A percentile compares a stretch with the other conserved stretches of the same genome.
These are phyloP conservation scores for Lithobates sylvaticus DNA, from an alignment of 2,797 vertebrate species.

Conservation along the genomic window DNA sequence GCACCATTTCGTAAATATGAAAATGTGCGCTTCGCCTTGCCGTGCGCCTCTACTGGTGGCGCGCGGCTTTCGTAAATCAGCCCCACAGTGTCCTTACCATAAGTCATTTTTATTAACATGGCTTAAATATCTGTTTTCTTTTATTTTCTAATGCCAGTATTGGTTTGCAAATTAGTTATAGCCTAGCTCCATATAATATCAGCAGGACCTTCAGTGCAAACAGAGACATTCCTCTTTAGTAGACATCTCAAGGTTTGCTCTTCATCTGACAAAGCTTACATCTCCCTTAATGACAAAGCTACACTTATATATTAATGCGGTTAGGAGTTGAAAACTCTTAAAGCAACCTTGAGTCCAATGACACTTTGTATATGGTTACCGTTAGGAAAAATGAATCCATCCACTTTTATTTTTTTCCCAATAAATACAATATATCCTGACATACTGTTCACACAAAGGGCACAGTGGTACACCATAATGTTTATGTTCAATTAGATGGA, in stretches of 20 bases:
- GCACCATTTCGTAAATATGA: too few relatives aligned
- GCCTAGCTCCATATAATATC: constrained; percentile 23
- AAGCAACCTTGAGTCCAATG: constrained; percentile 26
- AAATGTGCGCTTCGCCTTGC: too few relatives aligned
- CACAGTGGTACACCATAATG: neutral
- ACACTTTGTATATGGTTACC: neutral
- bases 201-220: constrained; percentile 24
- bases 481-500: too few relatives aligned
- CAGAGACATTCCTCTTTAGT: constrained; percentile 31
- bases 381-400: constrained; percentile 10
- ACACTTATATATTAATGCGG: constrained; percentile 39
- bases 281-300: constrained; percentile 20
- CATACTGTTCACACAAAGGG: neutral
- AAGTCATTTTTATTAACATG: neutral
- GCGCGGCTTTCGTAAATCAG: too few relatives aligned
- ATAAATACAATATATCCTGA: neutral
- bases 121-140: neutral
- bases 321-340: constrained; percentile 23
- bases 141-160: neutral
- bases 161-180: constrained; percentile 49
- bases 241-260: constrained; percentile 52
- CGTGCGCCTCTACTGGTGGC: too few relatives aligned
- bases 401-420: too few relatives aligned
- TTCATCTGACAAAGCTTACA: constrained; percentile 29
- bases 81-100: neutral